A percentile compares a stretch with the other conserved stretches of the same genome.
Evolutionary conservation across 35 echinoderm and acorn worm species (phyloP).

Genomic region (Holothuria glaberrima): DNA sequence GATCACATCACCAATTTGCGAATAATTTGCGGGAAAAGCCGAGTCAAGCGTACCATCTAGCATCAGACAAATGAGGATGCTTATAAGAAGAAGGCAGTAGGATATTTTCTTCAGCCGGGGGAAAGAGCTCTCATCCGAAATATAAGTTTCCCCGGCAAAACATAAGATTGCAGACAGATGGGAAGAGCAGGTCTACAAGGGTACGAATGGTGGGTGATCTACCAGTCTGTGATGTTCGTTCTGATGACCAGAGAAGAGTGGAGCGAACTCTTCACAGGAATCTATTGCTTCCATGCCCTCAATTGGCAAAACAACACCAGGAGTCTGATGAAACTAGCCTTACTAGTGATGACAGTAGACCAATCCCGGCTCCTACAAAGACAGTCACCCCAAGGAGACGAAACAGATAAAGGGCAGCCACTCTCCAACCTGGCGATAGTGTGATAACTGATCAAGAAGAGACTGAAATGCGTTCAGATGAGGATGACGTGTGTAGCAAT

Average conservation of each 20-base stretch:
- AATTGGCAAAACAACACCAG: neutral
- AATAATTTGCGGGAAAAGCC: constrained; percentile 14
- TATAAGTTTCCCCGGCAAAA: constrained; percentile 5
- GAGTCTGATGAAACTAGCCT: neutral
- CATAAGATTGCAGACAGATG: constrained; percentile 67
- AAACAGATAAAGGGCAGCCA: neutral
- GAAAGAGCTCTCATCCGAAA: constrained; percentile 53
- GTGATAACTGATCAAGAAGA: neutral
- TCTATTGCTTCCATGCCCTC: constrained; percentile 38
- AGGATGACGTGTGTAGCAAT: neutral
- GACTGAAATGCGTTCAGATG: neutral
- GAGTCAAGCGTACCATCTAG: neutral
- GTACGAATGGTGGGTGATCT: constrained; percentile 13
- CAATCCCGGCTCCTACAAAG: neutral
- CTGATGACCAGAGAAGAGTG: neutral
- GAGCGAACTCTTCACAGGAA: constrained; percentile 61
- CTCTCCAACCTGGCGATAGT: neutral
- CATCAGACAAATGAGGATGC: constrained; percentile 12
- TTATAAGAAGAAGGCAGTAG: neutral
- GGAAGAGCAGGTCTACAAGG: constrained; percentile 43
- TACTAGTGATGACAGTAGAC: neutral
- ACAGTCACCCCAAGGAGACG: neutral
- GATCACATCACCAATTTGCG: constrained; percentile 35
- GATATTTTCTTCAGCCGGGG: neutral
- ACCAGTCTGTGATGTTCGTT: constrained; percentile 44